These are phyloP conservation scores for Charaxes varanes DNA, from an alignment of 1,140 invertebrate genomes.

Conservation along the genomic window DNA sequence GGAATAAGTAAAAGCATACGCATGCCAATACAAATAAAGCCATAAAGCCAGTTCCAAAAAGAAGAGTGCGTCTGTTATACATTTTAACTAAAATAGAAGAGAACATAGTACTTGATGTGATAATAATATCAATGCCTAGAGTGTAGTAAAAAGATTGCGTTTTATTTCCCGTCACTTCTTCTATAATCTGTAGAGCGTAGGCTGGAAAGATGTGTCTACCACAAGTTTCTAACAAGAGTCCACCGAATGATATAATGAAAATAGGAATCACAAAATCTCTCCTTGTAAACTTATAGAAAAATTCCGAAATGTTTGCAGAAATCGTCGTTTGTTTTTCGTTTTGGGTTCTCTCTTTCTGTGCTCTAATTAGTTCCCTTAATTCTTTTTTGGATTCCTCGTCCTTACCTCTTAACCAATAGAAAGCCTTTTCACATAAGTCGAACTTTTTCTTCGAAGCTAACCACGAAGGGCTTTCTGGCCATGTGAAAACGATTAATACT, in stretches of 20 bases:
- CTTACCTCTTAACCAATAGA: constrained; percentile 44
- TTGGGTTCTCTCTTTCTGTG: constrained; percentile 30
- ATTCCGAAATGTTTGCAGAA: constrained; percentile 11
- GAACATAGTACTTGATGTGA: constrained; percentile 38
- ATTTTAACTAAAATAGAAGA: constrained; percentile 45
- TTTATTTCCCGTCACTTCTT: constrained; percentile 35
- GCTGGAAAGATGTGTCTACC: constrained; percentile 55
- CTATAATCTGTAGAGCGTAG: constrained; percentile 46
- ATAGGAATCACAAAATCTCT: constrained; percentile 47
- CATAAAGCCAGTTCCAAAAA: constrained; percentile 40
- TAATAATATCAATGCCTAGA: constrained; percentile 45
- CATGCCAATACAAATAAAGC: constrained; percentile 27
- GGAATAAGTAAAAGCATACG: constrained; percentile 35
- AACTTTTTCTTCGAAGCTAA: constrained; percentile 36
- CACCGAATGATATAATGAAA: constrained; percentile 33
- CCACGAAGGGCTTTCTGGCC: constrained; percentile 57
- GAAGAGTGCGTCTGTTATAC: constrained; percentile 37
- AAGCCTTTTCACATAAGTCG: constrained; percentile 34
- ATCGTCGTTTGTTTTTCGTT: neutral
- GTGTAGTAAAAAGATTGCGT: constrained; percentile 44
- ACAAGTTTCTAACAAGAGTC: constrained; percentile 39
- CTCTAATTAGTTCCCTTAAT: constrained; percentile 33
- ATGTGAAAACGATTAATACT: constrained; percentile 35
- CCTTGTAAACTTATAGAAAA: constrained; percentile 42
- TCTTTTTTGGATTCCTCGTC: constrained; percentile 29